These are phyloP conservation scores for Gymnothorax javanicus DNA, from an alignment of 2,797 vertebrate genomes.

Conservation along the genomic window DNA sequence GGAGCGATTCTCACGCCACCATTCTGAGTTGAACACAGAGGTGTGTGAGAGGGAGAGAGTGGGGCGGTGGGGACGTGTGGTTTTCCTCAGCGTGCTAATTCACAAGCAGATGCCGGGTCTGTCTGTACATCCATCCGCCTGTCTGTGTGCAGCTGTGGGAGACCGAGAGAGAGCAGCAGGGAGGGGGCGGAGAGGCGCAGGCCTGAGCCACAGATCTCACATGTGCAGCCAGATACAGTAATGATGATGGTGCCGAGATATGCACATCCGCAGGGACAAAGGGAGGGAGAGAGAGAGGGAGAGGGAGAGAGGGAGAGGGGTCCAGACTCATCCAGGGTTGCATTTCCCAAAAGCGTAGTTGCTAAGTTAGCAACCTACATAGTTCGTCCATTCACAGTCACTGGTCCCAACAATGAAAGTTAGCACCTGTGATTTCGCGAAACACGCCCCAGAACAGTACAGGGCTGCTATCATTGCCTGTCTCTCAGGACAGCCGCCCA, in stretches of 20 bases:
- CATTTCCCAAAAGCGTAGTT: no score
- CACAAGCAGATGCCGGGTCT: background rate
- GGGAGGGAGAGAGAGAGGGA: no score
- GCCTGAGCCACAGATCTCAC: background rate
- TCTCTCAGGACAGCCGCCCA: background rate
- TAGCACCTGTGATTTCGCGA: no score
- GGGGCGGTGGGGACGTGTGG: background rate
- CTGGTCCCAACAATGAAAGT: no score
- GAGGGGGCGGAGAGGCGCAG: conserved; percentile 5
- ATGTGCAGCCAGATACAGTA: background rate
- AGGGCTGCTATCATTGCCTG: background rate
- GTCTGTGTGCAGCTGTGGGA: background rate
- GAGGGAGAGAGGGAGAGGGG: background rate
- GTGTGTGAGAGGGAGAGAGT: background rate
- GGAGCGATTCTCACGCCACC: background rate
- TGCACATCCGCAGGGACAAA: background rate
- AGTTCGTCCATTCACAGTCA: no score
- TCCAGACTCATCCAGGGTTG: background rate
- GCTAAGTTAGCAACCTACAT: no score
- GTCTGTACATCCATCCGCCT: background rate
- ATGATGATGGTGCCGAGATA: background rate
- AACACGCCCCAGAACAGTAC: no score
- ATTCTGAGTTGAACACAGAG: background rate
- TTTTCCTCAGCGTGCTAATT: background rate
- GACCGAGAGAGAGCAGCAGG: background rate